These are phyloP conservation scores for Cryptophagus acutangulus DNA, from an alignment of 2,888 invertebrate genomes.

Conservation along the genomic window DNA sequence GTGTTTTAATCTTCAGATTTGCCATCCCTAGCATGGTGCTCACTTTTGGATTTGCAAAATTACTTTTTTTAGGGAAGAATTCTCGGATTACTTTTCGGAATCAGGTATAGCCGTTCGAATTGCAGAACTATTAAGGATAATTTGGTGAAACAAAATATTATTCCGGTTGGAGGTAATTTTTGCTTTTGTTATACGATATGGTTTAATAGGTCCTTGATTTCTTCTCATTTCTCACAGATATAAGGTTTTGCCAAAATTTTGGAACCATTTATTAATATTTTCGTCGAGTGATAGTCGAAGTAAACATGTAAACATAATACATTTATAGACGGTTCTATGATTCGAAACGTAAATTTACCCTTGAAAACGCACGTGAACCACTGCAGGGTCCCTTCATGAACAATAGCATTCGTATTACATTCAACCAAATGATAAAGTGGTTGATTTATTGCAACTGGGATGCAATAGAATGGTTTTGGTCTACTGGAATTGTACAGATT, in stretches of 20 bases:
- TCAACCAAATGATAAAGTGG: constrained; percentile 12
- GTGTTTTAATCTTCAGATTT: constrained; percentile 17
- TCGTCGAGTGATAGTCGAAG: too few species aligned
- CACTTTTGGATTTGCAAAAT: constrained; percentile 2
- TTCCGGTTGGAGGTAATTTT: too few species aligned
- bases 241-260: too few species aligned
- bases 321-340: too few species aligned
- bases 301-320: too few species aligned
- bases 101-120: neutral
- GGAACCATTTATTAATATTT: too few species aligned
- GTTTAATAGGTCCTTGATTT: too few species aligned
- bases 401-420: constrained; percentile 22
- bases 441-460: neutral
- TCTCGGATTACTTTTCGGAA: constrained; percentile 1
- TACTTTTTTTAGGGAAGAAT: neutral
- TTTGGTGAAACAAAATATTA: too few species aligned
- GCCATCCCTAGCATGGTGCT: constrained; percentile 8
- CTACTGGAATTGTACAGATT: constrained; percentile 18
- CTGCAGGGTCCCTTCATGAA: constrained; percentile 22
- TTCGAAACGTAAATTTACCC: constrained; percentile 22
- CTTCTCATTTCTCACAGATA: too few species aligned
- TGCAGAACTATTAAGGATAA: too few species aligned
- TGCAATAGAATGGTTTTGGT: constrained; percentile 7
- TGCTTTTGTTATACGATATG: too few species aligned
- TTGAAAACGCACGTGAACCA: constrained; percentile 23